A percentile compares a stretch with the other conserved stretches of the same genome.
phyloP scores from a whole-genome alignment of 2,797 vertebrate genomes.

The Capromys pilorides region DNA sequence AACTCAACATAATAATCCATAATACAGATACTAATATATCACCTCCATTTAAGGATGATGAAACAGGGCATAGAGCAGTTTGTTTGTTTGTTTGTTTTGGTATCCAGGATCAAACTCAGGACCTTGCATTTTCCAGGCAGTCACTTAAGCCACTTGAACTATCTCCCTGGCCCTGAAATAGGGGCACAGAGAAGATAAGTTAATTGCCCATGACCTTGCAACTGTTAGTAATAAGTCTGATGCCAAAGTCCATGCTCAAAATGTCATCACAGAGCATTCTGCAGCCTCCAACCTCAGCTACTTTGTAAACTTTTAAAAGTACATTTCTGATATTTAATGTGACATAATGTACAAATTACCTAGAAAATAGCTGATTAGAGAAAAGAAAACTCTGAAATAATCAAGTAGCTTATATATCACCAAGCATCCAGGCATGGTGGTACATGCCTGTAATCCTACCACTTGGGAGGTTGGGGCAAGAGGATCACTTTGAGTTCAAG shows the following conservation, averaged over 20 bases:
- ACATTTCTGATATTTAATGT: background rate
- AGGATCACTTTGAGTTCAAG: background rate
- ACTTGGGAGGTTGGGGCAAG: background rate
- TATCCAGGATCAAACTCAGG: too few species aligned
- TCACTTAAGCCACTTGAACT: too few species aligned
- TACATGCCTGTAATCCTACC: background rate
- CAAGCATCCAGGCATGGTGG: background rate
- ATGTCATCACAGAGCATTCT: background rate
- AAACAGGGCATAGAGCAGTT: background rate
- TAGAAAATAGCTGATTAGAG: background rate
- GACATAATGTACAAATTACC: background rate
- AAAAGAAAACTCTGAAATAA: slow-evolving; percentile 11
- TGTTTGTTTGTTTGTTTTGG: too few species aligned
- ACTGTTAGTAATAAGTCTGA: background rate
- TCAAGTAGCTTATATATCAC: background rate
- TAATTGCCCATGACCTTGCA: background rate
- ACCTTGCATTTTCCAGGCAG: too few species aligned
- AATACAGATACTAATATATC: background rate
- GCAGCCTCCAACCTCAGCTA: background rate
- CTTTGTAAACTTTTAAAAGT: background rate
- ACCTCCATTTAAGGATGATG: background rate
- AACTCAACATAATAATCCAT: background rate
- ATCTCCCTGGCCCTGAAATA: too few species aligned
- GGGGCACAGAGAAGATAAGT: background rate
- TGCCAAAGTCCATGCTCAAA: background rate